These are phyloP conservation scores for Ernsta delagoae DNA, from an alignment of 2,888 invertebrate genomes.

Conservation along the genomic window DNA sequence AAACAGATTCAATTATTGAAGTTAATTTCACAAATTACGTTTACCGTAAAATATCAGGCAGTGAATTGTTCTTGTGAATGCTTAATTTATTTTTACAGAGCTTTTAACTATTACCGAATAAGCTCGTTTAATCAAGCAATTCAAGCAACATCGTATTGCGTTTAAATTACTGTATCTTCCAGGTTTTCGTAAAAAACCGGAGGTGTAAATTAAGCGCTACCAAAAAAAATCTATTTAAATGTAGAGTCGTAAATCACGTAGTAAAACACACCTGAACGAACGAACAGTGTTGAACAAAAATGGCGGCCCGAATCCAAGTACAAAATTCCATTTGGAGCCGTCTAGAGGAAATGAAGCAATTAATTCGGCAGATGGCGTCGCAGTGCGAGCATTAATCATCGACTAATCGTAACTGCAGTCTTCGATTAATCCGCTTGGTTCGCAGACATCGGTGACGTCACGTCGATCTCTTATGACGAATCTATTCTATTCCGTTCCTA, in stretches of 20 bases:
- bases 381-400: conserved; percentile 83
- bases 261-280: conserved; percentile 72
- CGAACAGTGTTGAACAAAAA: conserved; percentile 68
- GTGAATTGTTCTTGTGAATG: not conserved
- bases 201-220: conserved; percentile 27
- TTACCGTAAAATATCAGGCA: not conserved
- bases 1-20: too few relatives aligned
- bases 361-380: conserved; percentile 84
- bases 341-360: conserved; percentile 84
- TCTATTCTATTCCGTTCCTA: too few relatives aligned
- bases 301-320: conserved; percentile 73
- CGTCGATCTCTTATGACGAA: conserved; percentile 34
- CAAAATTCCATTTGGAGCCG: conserved; percentile 82
- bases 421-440: conserved; percentile 76
- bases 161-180: conserved; percentile 1
- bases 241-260: conserved; percentile 66
- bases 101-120: not conserved
- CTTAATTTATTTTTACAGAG: not conserved
- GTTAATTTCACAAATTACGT: too few relatives aligned
- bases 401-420: conserved; percentile 84
- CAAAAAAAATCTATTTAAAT: conserved; percentile 53
- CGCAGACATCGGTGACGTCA: conserved; percentile 53
- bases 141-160: not conserved
- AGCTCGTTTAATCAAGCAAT: conserved; percentile 7
- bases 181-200: conserved; percentile 3